Conservation (phyloP, 2,888 invertebrate genomes). For the Amiota communis region DNA sequence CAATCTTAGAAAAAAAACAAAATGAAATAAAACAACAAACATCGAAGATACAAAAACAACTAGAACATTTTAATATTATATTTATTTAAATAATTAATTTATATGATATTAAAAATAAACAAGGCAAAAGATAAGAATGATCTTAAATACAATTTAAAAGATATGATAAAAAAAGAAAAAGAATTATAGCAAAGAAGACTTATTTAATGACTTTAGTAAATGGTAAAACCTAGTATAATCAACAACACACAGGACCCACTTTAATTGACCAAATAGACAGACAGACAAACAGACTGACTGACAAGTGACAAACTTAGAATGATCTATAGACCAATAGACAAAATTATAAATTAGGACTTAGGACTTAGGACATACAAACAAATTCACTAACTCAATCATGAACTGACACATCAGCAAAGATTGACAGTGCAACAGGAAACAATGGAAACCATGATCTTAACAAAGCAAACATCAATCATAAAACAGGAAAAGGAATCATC, state of each 20-base stretch:
- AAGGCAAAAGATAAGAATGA: slow-evolving; percentile 11
- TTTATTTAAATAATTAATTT: slow-evolving; percentile 36
- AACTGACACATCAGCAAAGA: no score
- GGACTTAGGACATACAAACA: no score
- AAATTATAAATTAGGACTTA: not conserved
- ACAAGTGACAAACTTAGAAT: not conserved
- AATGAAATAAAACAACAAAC: slow-evolving; percentile 33
- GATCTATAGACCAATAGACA: no score
- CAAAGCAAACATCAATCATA: no score
- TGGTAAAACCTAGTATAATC: slow-evolving; percentile 1
- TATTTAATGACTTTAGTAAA: not conserved
- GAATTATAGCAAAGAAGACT: not conserved
- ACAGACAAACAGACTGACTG: not conserved
- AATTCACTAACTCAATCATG: no score
- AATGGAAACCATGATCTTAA: no score
- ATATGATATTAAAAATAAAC: slow-evolving; percentile 23
- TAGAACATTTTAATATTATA: slow-evolving; percentile 35
- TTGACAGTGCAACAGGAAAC: no score
- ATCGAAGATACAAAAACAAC: slow-evolving; percentile 29
- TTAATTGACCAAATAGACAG: not conserved
- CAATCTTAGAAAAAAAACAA: slow-evolving; percentile 37
- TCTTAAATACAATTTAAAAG: not conserved
- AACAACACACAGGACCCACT: not conserved
- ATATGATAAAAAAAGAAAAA: not conserved
- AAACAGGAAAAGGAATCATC: no score